Percentiles rank a stretch among this genome's conserved stretches.
Conservation (phyloP, 2,888 invertebrate genomes). For the Allacma fusca region DNA sequence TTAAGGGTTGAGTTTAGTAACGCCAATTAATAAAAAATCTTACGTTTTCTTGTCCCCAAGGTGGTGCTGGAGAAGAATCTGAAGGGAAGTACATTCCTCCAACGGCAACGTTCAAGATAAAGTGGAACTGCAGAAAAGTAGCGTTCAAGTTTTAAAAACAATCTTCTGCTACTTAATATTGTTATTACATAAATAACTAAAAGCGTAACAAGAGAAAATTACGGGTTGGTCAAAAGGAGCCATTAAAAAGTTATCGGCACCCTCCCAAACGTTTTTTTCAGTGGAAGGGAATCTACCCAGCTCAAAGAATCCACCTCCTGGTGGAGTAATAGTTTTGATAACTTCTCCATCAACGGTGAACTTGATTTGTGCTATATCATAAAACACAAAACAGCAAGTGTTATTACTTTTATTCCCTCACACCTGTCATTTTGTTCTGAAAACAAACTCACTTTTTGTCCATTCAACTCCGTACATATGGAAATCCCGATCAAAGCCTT, state of each 20-base stretch:
- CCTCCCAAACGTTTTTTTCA: conserved; percentile 65
- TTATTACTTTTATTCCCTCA: neutral
- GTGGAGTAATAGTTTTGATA: conserved; percentile 68
- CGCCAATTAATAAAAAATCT: too few relatives aligned
- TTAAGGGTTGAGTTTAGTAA: too few relatives aligned
- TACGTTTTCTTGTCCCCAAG: conserved; percentile 61
- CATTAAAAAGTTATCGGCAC: conserved; percentile 67
- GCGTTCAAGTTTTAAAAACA: neutral
- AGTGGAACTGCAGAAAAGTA: conserved; percentile 65
- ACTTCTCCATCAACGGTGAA: conserved; percentile 66
- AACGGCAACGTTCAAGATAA: conserved; percentile 74
- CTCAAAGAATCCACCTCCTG: conserved; percentile 73
- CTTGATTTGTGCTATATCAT: conserved; percentile 59
- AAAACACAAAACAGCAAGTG: conserved; percentile 37
- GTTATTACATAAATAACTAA: too few relatives aligned
- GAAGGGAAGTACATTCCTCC: conserved; percentile 77
- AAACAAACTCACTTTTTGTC: conserved; percentile 65
- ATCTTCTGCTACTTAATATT: too few relatives aligned
- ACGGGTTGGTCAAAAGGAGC: conserved; percentile 80
- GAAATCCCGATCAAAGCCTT: conserved; percentile 68
- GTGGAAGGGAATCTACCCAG: conserved; percentile 68
- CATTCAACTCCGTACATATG: conserved; percentile 74
- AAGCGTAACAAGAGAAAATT: too few relatives aligned
- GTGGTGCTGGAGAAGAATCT: conserved; percentile 65
- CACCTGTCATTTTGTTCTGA: neutral